phyloP scores from a whole-genome alignment of 2,888 invertebrate genomes.

The Phalera bucephala region DNA sequence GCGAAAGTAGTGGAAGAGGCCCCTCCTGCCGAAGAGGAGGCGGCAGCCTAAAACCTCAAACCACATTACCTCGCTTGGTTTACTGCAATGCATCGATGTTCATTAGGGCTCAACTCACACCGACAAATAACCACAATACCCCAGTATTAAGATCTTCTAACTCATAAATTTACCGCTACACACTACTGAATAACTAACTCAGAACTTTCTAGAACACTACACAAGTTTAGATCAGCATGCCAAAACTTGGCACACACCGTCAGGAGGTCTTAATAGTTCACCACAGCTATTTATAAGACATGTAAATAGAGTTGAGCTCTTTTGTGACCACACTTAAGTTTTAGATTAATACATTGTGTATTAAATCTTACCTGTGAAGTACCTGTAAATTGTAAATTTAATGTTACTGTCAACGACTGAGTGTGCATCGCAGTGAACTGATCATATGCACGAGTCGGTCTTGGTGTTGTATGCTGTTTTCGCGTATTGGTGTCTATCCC shows the following conservation, averaged over 20 bases:
- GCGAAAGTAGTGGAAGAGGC: constrained; percentile 86
- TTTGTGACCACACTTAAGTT: constrained; percentile 68
- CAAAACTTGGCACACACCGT: neutral
- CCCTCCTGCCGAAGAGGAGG: constrained; percentile 82
- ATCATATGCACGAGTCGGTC: constrained; percentile 48
- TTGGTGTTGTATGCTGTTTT: constrained; percentile 73
- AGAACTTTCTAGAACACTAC: constrained; percentile 6
- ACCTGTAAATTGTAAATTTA: constrained; percentile 81
- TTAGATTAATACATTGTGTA: constrained; percentile 74
- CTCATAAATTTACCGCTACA: constrained; percentile 31
- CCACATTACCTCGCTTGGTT: constrained; percentile 59
- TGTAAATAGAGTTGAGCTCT: constrained; percentile 74
- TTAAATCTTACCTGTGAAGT: constrained; percentile 78
- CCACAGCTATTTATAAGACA: constrained; percentile 38
- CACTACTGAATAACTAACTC: constrained; percentile 4
- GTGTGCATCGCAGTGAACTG: constrained; percentile 79
- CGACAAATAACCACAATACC: constrained; percentile 30
- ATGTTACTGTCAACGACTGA: constrained; percentile 60
- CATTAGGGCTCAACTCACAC: constrained; percentile 73
- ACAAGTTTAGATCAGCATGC: constrained; percentile 1
- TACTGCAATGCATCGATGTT: constrained; percentile 78
- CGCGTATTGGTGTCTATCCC: constrained; percentile 70
- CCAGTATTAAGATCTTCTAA: constrained; percentile 30
- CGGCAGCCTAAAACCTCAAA: constrained; percentile 77
- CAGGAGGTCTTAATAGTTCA: constrained; percentile 31